Conservation (phyloP, 1,140 invertebrate species). For the Lerema accius region DNA sequence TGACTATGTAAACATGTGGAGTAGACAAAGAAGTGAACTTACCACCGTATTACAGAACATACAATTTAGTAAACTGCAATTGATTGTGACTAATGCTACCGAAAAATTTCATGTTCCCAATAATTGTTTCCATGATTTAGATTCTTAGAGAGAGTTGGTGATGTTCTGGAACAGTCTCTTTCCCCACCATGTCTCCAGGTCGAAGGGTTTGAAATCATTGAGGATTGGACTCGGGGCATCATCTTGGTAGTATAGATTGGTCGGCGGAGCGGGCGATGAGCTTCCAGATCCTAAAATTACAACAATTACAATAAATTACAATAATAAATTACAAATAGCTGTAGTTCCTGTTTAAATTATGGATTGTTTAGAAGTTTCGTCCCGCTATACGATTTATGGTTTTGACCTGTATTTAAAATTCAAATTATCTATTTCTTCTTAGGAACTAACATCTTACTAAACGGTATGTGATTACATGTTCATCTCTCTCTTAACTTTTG, state of each 20-base stretch:
- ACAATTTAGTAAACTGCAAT: conserved; percentile 77
- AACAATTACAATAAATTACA: not conserved
- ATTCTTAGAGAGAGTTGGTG: conserved; percentile 87
- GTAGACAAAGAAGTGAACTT: too few species aligned
- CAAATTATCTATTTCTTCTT: too few species aligned
- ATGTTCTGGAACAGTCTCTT: conserved; percentile 91
- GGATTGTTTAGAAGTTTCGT: too few species aligned
- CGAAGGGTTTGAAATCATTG: conserved; percentile 92
- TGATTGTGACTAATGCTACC: conserved; percentile 79
- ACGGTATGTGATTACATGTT: too few species aligned
- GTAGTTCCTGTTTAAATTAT: too few species aligned
- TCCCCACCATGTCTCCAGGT: conserved; percentile 94
- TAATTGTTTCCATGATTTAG: conserved; percentile 15
- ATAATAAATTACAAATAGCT: too few species aligned
- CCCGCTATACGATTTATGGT: too few species aligned
- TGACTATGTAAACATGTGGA: not conserved
- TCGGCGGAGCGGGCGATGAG: conserved; percentile 74
- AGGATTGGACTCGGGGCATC: conserved; percentile 87
- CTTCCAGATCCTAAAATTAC: conserved; percentile 62
- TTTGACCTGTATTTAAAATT: too few species aligned
- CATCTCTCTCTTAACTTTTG: too few species aligned
- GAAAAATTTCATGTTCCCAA: conserved; percentile 57
- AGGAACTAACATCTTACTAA: too few species aligned
- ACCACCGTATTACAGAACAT: conserved; percentile 20
- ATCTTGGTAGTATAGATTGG: conserved; percentile 87